Conservation (phyloP, 2,113 vertebrate genomes). For the Alectura lathami region DNA sequence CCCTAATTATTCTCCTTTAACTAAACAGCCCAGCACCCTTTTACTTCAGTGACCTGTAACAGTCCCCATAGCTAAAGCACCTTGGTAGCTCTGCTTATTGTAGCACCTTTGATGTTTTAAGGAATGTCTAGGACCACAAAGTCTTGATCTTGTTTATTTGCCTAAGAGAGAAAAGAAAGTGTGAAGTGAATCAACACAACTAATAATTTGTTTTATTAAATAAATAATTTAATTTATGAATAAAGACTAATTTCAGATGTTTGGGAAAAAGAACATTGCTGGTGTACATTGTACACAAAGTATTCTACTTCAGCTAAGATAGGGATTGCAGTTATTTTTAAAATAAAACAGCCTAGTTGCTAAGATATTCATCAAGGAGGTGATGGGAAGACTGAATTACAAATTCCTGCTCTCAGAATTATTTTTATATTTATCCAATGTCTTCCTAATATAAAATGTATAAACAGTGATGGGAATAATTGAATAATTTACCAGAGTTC, state of each 20-base stretch:
- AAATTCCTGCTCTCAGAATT: not conserved
- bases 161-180: not conserved
- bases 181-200: not conserved
- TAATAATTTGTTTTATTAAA: not conserved
- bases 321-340: not conserved
- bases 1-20: not conserved
- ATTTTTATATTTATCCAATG: constrained; percentile 20
- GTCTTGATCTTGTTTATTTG: not conserved
- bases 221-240: not conserved
- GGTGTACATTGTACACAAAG: not conserved
- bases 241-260: not conserved
- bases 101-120: not conserved
- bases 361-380: constrained; percentile 47
- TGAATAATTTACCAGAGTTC: not conserved
- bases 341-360: constrained; percentile 44
- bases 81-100: not conserved
- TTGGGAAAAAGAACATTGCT: not conserved
- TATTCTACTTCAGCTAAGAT: not conserved
- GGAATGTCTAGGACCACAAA: not conserved
- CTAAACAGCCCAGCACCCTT: not conserved
- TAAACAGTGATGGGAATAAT: not conserved
- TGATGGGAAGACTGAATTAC: constrained; percentile 4
- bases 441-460: not conserved
- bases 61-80: not conserved
- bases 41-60: not conserved